Base-by-base conservation (phyloP, 2,888 invertebrate genomes). In the Drosophila recens region DNA sequence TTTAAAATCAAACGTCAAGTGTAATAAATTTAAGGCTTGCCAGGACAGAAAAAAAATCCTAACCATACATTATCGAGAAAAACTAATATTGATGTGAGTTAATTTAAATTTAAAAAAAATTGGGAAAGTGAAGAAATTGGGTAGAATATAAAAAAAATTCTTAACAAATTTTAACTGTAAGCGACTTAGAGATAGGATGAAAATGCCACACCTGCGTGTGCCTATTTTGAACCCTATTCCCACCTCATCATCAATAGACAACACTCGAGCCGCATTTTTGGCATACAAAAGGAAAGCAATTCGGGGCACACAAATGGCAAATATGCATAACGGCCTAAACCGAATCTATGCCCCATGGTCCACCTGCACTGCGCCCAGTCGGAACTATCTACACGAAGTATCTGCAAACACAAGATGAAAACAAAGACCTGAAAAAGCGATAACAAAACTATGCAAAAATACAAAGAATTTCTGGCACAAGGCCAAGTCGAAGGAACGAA, bases 161-260 rank as follows among this genome's bases (percentile, higher is more conserved):
- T 5, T 27, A 27, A 5, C 5, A 1, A 27, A 27, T 27, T 27
- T 27, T 27, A 27, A 1, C 5, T 27, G 5, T 5, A 27, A 23
- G 23, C 23, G 23, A 23, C 23, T 23, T 23, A 23, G 3, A 23
- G 23, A 23, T 23, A 4, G 23, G 23, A 23, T 23, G 0, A 23
- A 23, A 38, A 13, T 20, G 3, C n/a, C 34, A 23, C 15, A 56
- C 56, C 45, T 43, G 76, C 59, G 63, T 51, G 36, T 40, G 20
- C 40, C 36, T 65, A 54, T 63, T 81, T 71, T 56, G 61, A 65
- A 70, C 78, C 82, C 72, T 72, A 89, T 88, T 87, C 82, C 87
- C 89, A 85, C 85, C 85, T 85, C 87, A 88, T 89, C 83, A 87
- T 78, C 83, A 85, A 83, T 80, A 79, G 79, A 86, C 82, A 84